Evolutionary conservation across 2,888 invertebrate genomes (phyloP), one percentile per base, ranked within the genome.

Genomic region (Polylopha cassiicola): DNA sequence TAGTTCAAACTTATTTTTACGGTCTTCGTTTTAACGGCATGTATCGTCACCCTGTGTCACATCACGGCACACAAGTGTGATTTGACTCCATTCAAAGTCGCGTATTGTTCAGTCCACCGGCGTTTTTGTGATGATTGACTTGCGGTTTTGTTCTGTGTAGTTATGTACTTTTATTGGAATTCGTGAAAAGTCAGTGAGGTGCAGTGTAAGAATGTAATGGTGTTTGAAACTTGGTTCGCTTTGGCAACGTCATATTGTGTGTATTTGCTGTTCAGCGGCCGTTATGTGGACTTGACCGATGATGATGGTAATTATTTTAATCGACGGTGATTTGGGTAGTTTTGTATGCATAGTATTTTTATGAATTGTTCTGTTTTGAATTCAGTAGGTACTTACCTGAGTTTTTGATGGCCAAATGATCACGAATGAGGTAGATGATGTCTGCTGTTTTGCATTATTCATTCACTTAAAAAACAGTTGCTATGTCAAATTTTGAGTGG

Each of bases 191-290:
- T 7, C 6, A 6, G 15, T 16, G 15, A 20, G 7, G 21, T 39
- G 32, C 20, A 38, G 29, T 39, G 33, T 32, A 43, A 30, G 14
- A 20, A 37, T 37, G 23, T 21, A 74, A 81, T 81, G 73, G 63
- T 72, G 65, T 74, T 77, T 55, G 70, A 74, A 51, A 65, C 64
- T 46, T 73, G 74, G 67, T 44, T 75, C 37, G 60, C 55, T 36
- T 48, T 75, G 41, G 68, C 65, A 43, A 53, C 60, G 14, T 59
- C 63, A 22, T 75, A 73, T 51, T 55, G 59, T 57, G 57, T 71
- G 26, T 70, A 64, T 51, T 49, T 71, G 46, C 33, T 76, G 51
- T 61, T 62, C 46, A 58, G 50, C 57, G 74, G 71, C 37, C 61
- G 70, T 11, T 72, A 65, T 65, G 64, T 65, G 55, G 70, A 77